These are phyloP conservation scores for Dexiosoma caninum DNA, from an alignment of 2,888 invertebrate species.

Conservation along the genomic window DNA sequence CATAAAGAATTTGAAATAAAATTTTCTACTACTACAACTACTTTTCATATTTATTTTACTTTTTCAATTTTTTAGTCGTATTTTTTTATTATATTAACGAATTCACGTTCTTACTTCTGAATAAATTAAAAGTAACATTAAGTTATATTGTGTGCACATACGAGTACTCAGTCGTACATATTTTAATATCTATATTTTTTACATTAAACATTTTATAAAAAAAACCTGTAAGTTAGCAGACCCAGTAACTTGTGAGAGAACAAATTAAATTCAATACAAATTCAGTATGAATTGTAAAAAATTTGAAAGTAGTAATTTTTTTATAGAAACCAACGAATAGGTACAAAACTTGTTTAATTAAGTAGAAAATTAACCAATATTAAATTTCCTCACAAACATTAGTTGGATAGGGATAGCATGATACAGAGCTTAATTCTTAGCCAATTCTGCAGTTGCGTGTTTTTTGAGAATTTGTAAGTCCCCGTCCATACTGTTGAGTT, in stretches of 20 bases:
- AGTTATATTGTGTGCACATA: neutral
- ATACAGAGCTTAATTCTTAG: too few species aligned
- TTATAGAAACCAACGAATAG: conserved; percentile 9
- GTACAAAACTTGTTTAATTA: conserved; percentile 18
- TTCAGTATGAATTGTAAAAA: neutral
- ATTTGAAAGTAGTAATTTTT: conserved; percentile 23
- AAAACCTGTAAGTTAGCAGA: neutral
- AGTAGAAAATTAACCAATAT: conserved; percentile 30
- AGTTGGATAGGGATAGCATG: too few species aligned
- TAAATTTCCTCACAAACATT: conserved; percentile 11
- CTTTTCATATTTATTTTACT: neutral
- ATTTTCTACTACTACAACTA: neutral
- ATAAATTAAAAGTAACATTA: neutral
- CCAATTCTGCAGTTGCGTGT: too few species aligned
- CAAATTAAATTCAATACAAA: conserved; percentile 18
- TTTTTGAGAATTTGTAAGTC: too few species aligned
- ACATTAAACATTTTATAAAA: neutral
- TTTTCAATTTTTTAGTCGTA: neutral
- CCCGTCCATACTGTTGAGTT: too few species aligned
- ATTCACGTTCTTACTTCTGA: neutral
- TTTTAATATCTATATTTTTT: neutral
- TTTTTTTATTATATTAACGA: neutral
- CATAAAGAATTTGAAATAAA: neutral
- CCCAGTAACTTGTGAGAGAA: neutral
- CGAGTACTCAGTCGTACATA: neutral